Evolutionary conservation across 2,888 invertebrate genomes (phyloP), one percentile per base, ranked within the genome.

Genomic region (Auanema freiburgensis): DNA sequence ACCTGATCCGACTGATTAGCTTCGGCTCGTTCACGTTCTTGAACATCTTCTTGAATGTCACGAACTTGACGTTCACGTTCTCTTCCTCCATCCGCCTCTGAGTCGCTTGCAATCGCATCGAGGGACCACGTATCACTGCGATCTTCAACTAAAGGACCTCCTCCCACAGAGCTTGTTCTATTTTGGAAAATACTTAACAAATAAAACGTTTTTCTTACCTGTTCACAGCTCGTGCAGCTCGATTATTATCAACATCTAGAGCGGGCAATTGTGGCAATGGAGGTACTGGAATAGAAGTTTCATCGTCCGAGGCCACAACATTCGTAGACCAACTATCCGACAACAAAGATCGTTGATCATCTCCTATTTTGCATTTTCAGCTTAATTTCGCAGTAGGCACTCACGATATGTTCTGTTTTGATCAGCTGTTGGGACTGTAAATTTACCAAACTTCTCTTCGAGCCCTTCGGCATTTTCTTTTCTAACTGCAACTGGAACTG

Each of bases 241-340:
- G 33, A 24, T 55, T 23, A 16, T 54, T 24, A 24, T 63, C 53
- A n/a, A 58, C 44, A n/a, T 23, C 52, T 11, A 23, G 21, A 16
- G 44, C 43, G 3, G 57, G 46, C 25, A 63, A 25, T 18, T 57
- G 63, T 6, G 68, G 63, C 40, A 65, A 59, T 55, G 54, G 59
- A 12, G 62, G 42, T 11, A 52, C 57, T 16, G 54, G 67, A 14
- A 49, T 64, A 24, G 63, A 66, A 8, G 72, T 77, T 86, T 97
- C 97, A 12, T 93, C 93, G 85, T 97, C 97, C 60, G 93, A 94
- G 0, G 95, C 95, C 61, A 96, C 86, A 53, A 97, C 97, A 85
- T 97, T 97, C 0, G 97, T 97, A 76, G 94, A 94, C 97, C 97
- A 97, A 0, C 95, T 95, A 85, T 98, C 97, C 53, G 94, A 94